These are phyloP conservation scores for Pitangus sulphuratus DNA, from an alignment of 2,797 vertebrate species.

Conservation along the genomic window DNA sequence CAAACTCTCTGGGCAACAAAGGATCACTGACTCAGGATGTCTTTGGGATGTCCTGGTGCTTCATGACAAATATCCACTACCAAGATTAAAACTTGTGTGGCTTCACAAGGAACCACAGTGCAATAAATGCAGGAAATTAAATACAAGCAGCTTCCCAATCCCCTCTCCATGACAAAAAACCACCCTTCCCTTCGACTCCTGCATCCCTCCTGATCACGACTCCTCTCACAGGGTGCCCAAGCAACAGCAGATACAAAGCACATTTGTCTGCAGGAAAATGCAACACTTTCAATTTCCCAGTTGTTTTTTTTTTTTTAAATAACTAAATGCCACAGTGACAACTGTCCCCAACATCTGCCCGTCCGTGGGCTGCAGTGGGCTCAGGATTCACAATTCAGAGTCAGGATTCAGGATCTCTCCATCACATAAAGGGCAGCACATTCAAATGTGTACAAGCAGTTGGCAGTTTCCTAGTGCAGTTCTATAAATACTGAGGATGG, in stretches of 20 bases:
- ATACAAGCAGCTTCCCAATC: too few relatives aligned
- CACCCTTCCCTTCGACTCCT: too few relatives aligned
- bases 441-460: conserved; percentile 4
- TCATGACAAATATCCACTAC: neutral
- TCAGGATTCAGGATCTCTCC: neutral
- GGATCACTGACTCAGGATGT: neutral
- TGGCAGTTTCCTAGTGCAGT: conserved; percentile 18
- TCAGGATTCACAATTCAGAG: neutral
- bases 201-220: too few relatives aligned
- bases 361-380: conserved; percentile 29
- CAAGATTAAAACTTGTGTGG: neutral
- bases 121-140: too few relatives aligned
- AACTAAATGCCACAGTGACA: neutral
- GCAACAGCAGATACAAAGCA: neutral
- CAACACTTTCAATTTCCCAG: neutral
- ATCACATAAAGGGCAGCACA: conserved; percentile 43
- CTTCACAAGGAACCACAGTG: too few relatives aligned
- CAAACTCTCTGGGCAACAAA: neutral
- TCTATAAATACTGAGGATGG: conserved; percentile 48
- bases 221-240: neutral
- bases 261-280: neutral
- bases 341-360: conserved; percentile 33
- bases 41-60: neutral
- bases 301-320: neutral
- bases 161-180: too few relatives aligned